Conservation (phyloP, 2,888 invertebrate genomes). For the Pelosia muscerda region DNA sequence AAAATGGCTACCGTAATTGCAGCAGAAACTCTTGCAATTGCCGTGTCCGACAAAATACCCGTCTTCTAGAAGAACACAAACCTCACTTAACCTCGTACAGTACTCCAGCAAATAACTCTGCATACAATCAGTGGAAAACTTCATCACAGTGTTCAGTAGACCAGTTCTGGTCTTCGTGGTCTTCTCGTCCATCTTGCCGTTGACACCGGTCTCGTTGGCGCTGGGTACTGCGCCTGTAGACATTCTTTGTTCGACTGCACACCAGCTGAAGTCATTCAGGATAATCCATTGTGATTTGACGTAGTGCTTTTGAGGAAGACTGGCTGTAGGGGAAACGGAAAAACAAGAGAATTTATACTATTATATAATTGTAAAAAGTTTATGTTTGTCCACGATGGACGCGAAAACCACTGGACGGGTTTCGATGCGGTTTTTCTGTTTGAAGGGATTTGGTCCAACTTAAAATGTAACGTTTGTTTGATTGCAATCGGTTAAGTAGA, state of each 20-base stretch:
- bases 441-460: no score
- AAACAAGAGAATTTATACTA: no score
- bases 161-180: conserved; percentile 69
- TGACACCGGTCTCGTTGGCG: conserved; percentile 31
- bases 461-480: no score
- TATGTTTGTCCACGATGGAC: no score
- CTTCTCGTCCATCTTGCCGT: conserved; percentile 52
- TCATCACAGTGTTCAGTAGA: conserved; percentile 72
- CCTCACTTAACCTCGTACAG: conserved; percentile 85
- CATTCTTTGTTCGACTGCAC: conserved; percentile 47
- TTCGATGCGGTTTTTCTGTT: no score
- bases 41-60: no score
- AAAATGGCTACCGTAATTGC: no score
- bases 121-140: conserved; percentile 80
- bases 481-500: no score
- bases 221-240: conserved; percentile 22
- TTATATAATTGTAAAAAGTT: no score
- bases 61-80: conserved; percentile 39
- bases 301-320: conserved; percentile 68
- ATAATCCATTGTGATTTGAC: conserved; percentile 74
- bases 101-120: conserved; percentile 83
- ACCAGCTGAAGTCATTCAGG: conserved; percentile 64
- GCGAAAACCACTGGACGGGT: no score
- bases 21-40: no score
- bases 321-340: conserved; percentile 58